Evolutionary conservation across 2,888 invertebrate species (phyloP).

Genomic region (Adela reaumurella): DNA sequence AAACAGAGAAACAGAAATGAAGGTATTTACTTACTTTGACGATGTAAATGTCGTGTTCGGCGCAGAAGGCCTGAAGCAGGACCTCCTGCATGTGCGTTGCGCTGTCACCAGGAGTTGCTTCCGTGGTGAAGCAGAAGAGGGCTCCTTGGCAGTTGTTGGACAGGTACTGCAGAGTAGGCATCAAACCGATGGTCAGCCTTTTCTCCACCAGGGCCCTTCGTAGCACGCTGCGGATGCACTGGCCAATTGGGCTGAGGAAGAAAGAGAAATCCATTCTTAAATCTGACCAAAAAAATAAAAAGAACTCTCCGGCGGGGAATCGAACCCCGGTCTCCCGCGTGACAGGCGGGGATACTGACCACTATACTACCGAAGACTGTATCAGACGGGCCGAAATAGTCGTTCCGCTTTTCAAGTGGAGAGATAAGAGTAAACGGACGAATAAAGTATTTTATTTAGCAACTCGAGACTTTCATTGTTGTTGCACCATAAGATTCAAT

Average conservation of each 20-base stretch:
- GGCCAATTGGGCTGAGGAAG: constrained; percentile 45
- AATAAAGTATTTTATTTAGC: no score
- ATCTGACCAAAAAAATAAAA: constrained; percentile 11
- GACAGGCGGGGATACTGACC: constrained; percentile 59
- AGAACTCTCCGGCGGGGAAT: constrained; percentile 50
- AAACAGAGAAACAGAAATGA: no score
- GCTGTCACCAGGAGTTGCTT: constrained; percentile 65
- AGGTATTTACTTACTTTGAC: constrained; percentile 65
- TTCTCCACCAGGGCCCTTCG: constrained; percentile 52
- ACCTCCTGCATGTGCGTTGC: constrained; percentile 78
- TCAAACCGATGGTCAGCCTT: constrained; percentile 60
- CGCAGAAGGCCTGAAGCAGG: constrained; percentile 72
- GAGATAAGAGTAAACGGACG: no score
- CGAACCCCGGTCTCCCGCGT: constrained; percentile 60
- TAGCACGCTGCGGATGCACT: constrained; percentile 52
- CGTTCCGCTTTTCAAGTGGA: no score
- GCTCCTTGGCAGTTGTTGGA: constrained; percentile 60
- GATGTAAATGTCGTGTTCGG: constrained; percentile 73
- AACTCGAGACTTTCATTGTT: no score
- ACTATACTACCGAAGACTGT: constrained; percentile 53
- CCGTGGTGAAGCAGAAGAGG: constrained; percentile 66
- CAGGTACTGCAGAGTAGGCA: constrained; percentile 59
- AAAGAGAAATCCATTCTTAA: constrained; percentile 11
- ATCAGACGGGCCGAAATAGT: constrained; percentile 9
- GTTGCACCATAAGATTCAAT: no score